Conservation (phyloP, 2,888 invertebrate genomes). For the Allophyes oxyacanthae region DNA sequence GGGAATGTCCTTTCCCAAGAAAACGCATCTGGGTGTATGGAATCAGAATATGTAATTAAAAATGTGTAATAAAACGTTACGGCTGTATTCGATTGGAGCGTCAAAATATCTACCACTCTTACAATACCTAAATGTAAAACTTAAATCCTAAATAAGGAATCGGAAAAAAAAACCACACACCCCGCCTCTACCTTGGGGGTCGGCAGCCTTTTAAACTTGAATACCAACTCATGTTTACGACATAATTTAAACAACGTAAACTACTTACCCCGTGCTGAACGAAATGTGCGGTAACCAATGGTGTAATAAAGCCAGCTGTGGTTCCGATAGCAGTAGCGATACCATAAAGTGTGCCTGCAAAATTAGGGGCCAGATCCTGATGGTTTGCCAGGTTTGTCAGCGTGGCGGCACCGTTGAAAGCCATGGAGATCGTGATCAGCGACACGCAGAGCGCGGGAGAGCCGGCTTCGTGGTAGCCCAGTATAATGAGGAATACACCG, state of each 20-base stretch:
- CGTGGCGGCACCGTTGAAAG: constrained; percentile 91
- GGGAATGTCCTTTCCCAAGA: no score
- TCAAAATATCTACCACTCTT: no score
- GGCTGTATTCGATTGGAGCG: no score
- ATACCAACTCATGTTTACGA: no score
- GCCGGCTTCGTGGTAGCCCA: constrained; percentile 87
- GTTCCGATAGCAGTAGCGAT: constrained; percentile 93
- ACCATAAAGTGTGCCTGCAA: constrained; percentile 93
- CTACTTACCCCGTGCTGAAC: constrained; percentile 88
- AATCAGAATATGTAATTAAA: no score
- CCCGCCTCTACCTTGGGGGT: no score
- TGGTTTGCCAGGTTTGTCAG: constrained; percentile 90
- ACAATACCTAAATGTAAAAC: no score
- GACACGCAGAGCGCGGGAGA: constrained; percentile 90
- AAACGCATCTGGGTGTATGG: no score
- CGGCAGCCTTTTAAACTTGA: no score
- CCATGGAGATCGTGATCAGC: constrained; percentile 92
- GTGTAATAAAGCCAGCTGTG: constrained; percentile 92
- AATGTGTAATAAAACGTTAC: no score
- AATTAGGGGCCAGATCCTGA: constrained; percentile 94
- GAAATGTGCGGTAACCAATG: constrained; percentile 91
- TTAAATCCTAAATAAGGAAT: no score
- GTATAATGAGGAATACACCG: constrained; percentile 78
- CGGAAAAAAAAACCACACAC: no score
- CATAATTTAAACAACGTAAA: not conserved